A percentile compares a stretch with the other conserved stretches of the same genome.
Evolutionary conservation across 2,888 invertebrate species (phyloP).

Genomic region (Arge pagana): DNA sequence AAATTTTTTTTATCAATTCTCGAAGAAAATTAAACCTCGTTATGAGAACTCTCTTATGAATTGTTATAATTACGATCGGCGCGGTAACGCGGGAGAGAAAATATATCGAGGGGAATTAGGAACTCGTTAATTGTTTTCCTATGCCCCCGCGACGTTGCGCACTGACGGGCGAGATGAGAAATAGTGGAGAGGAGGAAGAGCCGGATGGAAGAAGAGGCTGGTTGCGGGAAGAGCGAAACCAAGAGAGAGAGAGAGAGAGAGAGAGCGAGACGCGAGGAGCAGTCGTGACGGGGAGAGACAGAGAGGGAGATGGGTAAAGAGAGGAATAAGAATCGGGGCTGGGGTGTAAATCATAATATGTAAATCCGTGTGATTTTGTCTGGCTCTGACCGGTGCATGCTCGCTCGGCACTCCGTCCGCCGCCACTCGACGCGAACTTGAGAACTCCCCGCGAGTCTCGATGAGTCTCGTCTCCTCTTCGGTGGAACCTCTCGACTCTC

Average conservation of each 20-base stretch:
- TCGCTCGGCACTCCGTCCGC: conserved; percentile 42
- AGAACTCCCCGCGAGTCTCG: conserved; percentile 19
- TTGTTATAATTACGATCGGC: too few relatives aligned
- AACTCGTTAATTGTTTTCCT: too few relatives aligned
- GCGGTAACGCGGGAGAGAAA: too few relatives aligned
- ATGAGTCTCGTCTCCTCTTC: conserved; percentile 33
- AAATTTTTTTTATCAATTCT: too few relatives aligned
- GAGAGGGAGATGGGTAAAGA: conserved; percentile 33
- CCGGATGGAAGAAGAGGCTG: conserved; percentile 15
- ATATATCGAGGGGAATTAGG: too few relatives aligned
- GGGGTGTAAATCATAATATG: conserved; percentile 57
- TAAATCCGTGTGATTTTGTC: conserved; percentile 55
- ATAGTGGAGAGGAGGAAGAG: too few relatives aligned
- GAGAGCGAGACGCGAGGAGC: conserved; percentile 11
- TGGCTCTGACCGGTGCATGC: conserved; percentile 40
- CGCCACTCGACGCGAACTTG: conserved; percentile 44
- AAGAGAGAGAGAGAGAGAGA: conserved; percentile 8
- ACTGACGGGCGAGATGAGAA: too few relatives aligned
- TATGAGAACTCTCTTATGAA: too few relatives aligned
- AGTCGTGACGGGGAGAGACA: conserved; percentile 1
- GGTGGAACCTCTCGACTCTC: conserved; percentile 14
- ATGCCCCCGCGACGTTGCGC: too few relatives aligned
- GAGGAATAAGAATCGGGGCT: conserved; percentile 43
- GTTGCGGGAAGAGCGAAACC: conserved; percentile 19
- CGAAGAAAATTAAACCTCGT: too few relatives aligned